phyloP scores from a whole-genome alignment of 2,797 vertebrate genomes.

The Scolopax rusticola region DNA sequence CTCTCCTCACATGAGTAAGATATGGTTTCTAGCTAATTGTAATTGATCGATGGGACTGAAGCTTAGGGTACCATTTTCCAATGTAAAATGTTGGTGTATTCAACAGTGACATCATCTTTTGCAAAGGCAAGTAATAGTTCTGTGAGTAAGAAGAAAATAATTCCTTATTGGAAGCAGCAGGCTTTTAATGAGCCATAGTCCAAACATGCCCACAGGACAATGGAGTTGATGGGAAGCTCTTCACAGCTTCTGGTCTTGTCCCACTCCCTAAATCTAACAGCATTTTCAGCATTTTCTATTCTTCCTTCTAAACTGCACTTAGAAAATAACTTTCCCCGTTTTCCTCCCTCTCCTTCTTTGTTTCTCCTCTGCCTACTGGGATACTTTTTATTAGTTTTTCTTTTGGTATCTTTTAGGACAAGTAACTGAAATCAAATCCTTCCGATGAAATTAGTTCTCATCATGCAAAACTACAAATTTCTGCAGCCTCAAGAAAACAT shows the following conservation, averaged over 20 bases:
- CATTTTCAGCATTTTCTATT: background rate
- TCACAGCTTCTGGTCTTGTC: background rate
- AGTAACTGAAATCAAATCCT: background rate
- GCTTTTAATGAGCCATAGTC: background rate
- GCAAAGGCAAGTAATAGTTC: background rate
- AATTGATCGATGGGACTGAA: background rate
- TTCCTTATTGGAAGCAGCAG: background rate
- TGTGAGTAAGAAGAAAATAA: background rate
- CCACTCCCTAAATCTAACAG: background rate
- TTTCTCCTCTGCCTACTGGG: background rate
- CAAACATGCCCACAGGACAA: background rate
- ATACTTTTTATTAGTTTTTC: background rate
- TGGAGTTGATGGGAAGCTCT: background rate
- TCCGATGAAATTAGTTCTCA: background rate
- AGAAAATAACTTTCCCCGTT: background rate
- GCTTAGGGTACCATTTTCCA: background rate
- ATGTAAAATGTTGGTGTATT: background rate
- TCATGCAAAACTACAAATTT: background rate
- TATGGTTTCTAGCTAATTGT: background rate
- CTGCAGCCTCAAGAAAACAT: background rate
- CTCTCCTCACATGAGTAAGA: background rate
- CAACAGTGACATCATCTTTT: background rate
- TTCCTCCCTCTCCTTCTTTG: background rate
- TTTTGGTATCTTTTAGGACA: background rate
- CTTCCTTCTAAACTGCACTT: background rate